Percentiles rank a stretch among this genome's conserved stretches.
Evolutionary conservation across 1,140 invertebrate species (phyloP).

Genomic region (Lasioglossum albipes): DNA sequence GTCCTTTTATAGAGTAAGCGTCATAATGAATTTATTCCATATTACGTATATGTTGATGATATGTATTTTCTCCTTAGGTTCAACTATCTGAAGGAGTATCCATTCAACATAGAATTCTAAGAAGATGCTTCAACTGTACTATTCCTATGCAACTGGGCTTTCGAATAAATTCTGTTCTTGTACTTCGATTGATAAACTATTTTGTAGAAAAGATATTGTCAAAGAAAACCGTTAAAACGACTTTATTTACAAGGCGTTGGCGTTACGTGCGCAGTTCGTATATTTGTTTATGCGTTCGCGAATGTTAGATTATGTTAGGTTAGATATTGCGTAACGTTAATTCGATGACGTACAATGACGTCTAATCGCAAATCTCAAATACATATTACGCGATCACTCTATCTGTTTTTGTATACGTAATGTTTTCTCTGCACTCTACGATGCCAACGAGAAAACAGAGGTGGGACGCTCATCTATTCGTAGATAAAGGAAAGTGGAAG

Average conservation of each 20-base stretch:
- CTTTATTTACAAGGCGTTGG: not conserved
- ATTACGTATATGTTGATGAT: not conserved
- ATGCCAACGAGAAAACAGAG: not conserved
- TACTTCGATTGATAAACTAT: constrained; percentile 4
- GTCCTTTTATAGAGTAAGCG: constrained; percentile 74
- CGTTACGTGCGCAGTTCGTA: not conserved
- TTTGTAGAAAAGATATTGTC: not conserved
- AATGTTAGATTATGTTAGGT: no score
- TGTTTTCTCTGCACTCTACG: not conserved
- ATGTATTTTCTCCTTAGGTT: constrained; percentile 52
- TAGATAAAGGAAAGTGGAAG: no score
- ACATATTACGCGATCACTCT: not conserved
- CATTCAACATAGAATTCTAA: constrained; percentile 81
- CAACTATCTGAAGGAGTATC: constrained; percentile 83
- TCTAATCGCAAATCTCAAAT: not conserved
- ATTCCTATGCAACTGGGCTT: no score
- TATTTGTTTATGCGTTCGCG: not conserved
- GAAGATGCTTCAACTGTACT: no score
- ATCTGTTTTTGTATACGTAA: constrained; percentile 9
- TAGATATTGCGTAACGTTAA: not conserved
- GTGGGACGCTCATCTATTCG: not conserved
- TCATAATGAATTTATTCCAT: not conserved
- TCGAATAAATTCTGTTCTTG: no score
- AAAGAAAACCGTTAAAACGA: not conserved
- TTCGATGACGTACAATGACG: no score